These are phyloP conservation scores for Potorous gilbertii DNA, from an alignment of 2,797 vertebrate species.

Conservation along the genomic window DNA sequence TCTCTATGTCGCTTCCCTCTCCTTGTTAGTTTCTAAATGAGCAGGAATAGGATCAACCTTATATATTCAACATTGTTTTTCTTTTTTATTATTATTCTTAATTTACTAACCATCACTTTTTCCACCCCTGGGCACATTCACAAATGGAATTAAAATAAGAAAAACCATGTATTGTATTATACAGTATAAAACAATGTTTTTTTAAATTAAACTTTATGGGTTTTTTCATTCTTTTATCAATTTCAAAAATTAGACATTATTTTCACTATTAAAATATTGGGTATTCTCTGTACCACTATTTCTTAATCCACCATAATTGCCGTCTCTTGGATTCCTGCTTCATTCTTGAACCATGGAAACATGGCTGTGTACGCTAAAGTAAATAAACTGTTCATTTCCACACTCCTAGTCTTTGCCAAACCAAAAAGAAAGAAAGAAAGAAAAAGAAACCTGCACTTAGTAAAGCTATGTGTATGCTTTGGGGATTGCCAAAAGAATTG, in stretches of 20 bases:
- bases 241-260: constrained; percentile 8
- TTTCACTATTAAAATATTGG: constrained; percentile 23
- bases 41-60: neutral
- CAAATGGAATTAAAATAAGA: constrained; percentile 45
- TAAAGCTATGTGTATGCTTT: neutral
- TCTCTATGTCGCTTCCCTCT: neutral
- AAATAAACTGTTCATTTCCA: neutral
- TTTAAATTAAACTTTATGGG: constrained; percentile 2
- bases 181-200: constrained; percentile 2
- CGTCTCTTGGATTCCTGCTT: neutral
- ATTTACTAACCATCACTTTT: neutral
- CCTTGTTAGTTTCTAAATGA: constrained; percentile 28
- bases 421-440: neutral
- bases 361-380: neutral
- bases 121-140: neutral
- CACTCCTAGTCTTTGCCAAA: neutral
- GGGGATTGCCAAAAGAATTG: neutral
- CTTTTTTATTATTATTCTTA: neutral
- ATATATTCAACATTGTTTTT: neutral
- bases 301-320: neutral
- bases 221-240: constrained; percentile 5
- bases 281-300: constrained; percentile 20
- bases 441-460: neutral
- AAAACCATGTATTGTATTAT: neutral
- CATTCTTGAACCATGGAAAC: neutral